A percentile compares a stretch with the other conserved stretches of the same genome.
Evolutionary conservation across 2,888 invertebrate species (phyloP).

Genomic region (Mythimna vitellina): DNA sequence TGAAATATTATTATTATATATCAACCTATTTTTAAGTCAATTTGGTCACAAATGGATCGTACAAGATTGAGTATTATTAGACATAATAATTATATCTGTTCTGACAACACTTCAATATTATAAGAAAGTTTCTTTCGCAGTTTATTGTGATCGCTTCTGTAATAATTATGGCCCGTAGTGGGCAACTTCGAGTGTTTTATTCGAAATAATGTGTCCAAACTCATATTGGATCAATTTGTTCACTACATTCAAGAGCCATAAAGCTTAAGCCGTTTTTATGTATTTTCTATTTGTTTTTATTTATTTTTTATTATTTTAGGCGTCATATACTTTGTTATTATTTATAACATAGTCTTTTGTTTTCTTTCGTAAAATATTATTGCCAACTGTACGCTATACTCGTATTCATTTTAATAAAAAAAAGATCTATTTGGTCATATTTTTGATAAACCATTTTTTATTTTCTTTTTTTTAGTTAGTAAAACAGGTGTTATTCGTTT

Average conservation of each 20-base stretch:
- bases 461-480: conserved; percentile 3
- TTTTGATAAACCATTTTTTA: conserved; percentile 50
- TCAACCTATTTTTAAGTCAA: conserved; percentile 25
- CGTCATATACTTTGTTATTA: conserved; percentile 18
- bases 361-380: conserved; percentile 35
- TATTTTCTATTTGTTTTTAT: conserved; percentile 41
- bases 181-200: conserved; percentile 14
- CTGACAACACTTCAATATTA: conserved; percentile 37
- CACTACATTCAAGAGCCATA: conserved; percentile 13
- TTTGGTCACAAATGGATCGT: conserved; percentile 65
- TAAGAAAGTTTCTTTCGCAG: conserved; percentile 35
- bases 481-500: conserved; percentile 10
- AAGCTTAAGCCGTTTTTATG: conserved; percentile 24
- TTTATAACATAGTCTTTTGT: conserved; percentile 10
- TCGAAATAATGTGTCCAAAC: conserved; percentile 15
- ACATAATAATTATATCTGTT: conserved; percentile 42
- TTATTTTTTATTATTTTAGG: conserved; percentile 39
- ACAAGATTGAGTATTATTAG: conserved; percentile 65
- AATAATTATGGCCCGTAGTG: background rate
- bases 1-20: conserved; percentile 9
- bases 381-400: conserved; percentile 27
- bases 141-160: conserved; percentile 46
- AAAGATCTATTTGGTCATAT: conserved; percentile 27
- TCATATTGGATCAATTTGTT: conserved; percentile 26
- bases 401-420: conserved; percentile 15